Evolutionary conservation across 2,113 vertebrate species (phyloP).

Genomic region (Xerus inauris): DNA sequence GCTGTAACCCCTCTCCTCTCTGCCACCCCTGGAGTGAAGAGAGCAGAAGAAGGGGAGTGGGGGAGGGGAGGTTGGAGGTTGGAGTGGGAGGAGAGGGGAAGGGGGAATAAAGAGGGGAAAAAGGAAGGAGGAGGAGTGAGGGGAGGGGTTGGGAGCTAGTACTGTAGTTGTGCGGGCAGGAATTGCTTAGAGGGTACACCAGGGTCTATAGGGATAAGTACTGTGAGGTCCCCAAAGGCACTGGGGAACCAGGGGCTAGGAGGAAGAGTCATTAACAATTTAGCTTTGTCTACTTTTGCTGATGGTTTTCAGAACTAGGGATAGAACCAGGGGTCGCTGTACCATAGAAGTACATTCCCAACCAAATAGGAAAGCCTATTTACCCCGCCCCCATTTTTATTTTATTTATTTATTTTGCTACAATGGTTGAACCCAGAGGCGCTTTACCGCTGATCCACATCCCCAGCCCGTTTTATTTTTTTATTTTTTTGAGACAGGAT

Average conservation of each 20-base stretch:
- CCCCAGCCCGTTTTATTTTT: neutral
- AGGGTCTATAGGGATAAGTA: no score
- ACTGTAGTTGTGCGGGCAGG: no score
- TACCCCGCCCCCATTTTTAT: no score
- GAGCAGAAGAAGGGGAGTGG: no score
- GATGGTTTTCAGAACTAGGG: neutral
- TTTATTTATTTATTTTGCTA: neutral
- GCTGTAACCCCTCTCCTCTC: neutral
- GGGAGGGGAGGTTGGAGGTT: neutral
- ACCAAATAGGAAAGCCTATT: no score
- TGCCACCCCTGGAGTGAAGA: neutral
- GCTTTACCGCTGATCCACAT: no score
- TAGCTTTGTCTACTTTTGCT: neutral
- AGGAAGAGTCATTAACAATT: neutral
- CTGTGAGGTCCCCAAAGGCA: neutral
- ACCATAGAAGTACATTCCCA: no score
- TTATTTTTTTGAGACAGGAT: no score
- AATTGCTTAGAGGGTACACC: neutral
- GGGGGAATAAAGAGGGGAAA: neutral
- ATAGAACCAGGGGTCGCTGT: no score
- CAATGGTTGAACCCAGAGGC: neutral
- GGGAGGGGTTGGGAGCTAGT: no score
- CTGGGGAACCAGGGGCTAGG: no score
- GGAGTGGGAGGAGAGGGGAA: neutral
- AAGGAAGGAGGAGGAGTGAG: neutral